Base-by-base conservation (phyloP, 2,888 invertebrate species). In the Mystacides longicornis region DNA sequence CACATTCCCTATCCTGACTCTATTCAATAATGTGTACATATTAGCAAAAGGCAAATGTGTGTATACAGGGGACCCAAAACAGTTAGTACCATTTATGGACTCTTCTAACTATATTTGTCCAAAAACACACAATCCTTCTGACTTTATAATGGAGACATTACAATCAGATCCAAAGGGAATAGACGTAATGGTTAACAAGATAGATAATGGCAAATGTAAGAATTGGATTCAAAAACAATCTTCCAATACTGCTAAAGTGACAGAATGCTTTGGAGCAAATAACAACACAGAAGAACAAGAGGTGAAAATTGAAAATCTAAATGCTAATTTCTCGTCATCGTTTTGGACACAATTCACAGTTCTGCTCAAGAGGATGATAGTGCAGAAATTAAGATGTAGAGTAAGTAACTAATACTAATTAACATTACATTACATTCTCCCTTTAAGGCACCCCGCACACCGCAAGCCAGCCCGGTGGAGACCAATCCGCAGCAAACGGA, bases 41-140 rank as follows among this genome's bases (percentile, higher is more conserved):
- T 65, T 89, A 9, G 81, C 85, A 1, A 75, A 78, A 64, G 86
- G 85, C 2, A 73, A 77, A 64, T 84, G 83, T 66, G 75, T 84
- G 33, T 86, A 82, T 63, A 79, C 86, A 70, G 90, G 90, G 16
- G 76, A 81, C 1, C 80, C 86, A 0, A 71, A 75, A 14, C 78
- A 81, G n/a, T 71, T 90, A 3, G 81, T 90, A 0, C 85, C 87
- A 1, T 88, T 81, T 68, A 71, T 89, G 57, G 69, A 80, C 1
- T 78, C 80, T 52, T 74, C 81, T 23, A 83, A 82, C 11, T 77
- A 85, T 58, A 69, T 81, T 2, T 90, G 90, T 67, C 89, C 89
- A 2, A 79, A 81, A 14, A 87, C 86, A 23, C 83, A 89, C 70
- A 90, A 89, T 65, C 89, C 89, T 0, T 87, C 89, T 1, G 90